phyloP scores from a whole-genome alignment of 1,140 invertebrate genomes.

The Ips typographus region DNA sequence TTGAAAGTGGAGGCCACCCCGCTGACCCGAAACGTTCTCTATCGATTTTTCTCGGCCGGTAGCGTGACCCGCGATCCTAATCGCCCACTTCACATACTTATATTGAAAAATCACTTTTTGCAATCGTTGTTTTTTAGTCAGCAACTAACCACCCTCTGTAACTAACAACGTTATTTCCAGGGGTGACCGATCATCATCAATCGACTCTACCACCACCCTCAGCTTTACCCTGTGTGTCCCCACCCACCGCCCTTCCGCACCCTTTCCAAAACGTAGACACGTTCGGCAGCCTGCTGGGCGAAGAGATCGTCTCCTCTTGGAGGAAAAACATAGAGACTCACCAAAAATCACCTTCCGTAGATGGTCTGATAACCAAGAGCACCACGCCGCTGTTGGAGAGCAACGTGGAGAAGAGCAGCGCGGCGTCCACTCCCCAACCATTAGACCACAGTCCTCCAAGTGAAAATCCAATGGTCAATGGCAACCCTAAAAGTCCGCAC shows the following conservation, averaged over 20 bases:
- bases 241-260: slow-evolving; percentile 58
- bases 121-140: neutral
- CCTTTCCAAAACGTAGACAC: slow-evolving; percentile 69
- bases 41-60: slow-evolving; percentile 22
- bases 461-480: slow-evolving; percentile 42
- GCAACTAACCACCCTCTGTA: slow-evolving; percentile 1
- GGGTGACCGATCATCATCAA: slow-evolving; percentile 48
- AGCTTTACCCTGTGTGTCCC: slow-evolving; percentile 44
- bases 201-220: slow-evolving; percentile 47
- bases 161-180: slow-evolving; percentile 38
- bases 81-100: neutral
- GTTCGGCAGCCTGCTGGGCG: slow-evolving; percentile 70
- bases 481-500: slow-evolving; percentile 57
- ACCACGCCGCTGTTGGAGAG: slow-evolving; percentile 51
- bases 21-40: slow-evolving; percentile 26
- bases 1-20: slow-evolving; percentile 27
- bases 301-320: slow-evolving; percentile 78
- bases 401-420: slow-evolving; percentile 49
- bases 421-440: slow-evolving; percentile 51
- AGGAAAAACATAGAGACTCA: slow-evolving; percentile 66
- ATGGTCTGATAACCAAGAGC: slow-evolving; percentile 37
- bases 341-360: slow-evolving; percentile 52
- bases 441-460: slow-evolving; percentile 42
- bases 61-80: slow-evolving; percentile 10
- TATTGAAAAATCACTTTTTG: no score